Conservation (phyloP, 2,113 vertebrate genomes). For the Leuciscus idus region DNA sequence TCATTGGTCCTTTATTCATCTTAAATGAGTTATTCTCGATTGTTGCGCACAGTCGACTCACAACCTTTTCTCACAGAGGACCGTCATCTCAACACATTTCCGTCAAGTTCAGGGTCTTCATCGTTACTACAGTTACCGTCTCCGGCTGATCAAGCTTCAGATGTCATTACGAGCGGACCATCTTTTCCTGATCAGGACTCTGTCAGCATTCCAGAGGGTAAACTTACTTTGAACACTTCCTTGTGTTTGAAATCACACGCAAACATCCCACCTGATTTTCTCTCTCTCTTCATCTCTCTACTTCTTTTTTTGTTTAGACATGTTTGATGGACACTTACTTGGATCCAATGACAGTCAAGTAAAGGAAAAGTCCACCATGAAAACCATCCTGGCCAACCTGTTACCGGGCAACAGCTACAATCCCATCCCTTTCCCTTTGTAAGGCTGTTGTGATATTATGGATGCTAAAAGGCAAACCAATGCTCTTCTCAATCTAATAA, state of each 20-base stretch:
- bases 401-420: constrained; percentile 96
- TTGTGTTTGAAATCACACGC: not conserved
- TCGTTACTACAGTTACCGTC: constrained; percentile 84
- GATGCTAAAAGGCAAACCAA: not conserved
- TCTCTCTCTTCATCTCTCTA: not conserved
- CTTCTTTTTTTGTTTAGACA: constrained; percentile 75
- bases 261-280: not conserved
- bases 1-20: not conserved
- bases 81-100: constrained; percentile 85
- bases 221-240: not conserved
- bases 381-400: constrained; percentile 96
- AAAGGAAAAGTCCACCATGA: constrained; percentile 99
- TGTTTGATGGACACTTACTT: constrained; percentile 91
- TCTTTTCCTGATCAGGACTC: constrained; percentile 84
- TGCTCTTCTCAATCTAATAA: not conserved
- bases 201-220: constrained; percentile 88
- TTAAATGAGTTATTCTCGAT: not conserved
- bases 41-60: not conserved
- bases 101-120: constrained; percentile 80
- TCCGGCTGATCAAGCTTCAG: constrained; percentile 79
- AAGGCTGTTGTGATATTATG: constrained; percentile 64
- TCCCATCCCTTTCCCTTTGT: constrained; percentile 96
- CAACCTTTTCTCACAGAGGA: constrained; percentile 80
- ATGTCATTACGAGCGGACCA: constrained; percentile 73
- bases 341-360: constrained; percentile 95